Evolutionary conservation across 2,888 invertebrate genomes (phyloP).

Genomic region (Andrena chrysosceles): DNA sequence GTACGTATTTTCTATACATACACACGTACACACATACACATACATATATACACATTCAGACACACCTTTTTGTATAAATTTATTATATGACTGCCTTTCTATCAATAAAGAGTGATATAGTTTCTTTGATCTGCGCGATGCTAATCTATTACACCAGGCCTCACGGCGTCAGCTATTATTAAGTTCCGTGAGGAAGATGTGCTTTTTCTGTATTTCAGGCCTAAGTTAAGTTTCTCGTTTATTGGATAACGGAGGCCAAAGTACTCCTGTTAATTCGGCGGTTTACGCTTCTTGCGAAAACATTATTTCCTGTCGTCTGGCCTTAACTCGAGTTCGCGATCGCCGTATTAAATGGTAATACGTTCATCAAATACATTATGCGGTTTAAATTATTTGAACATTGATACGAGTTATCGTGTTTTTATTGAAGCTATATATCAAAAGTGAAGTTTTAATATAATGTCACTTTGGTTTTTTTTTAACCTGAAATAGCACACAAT

Average conservation of each 20-base stretch:
- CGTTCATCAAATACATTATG: background rate
- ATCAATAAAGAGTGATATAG: constrained; percentile 66
- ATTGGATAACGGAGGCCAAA: background rate
- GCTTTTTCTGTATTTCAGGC: constrained; percentile 7
- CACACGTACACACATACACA: background rate
- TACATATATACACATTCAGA: constrained; percentile 9
- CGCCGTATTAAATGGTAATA: constrained; percentile 1
- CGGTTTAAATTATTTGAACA: constrained; percentile 8
- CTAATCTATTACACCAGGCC: constrained; percentile 18
- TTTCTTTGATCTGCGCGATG: constrained; percentile 29
- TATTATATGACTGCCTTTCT: constrained; percentile 64
- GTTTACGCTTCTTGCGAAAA: background rate
- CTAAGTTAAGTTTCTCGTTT: constrained; percentile 11
- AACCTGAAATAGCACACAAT: background rate
- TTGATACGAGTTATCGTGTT: background rate
- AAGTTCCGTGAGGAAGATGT: background rate
- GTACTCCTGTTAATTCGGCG: background rate
- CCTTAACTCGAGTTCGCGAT: background rate
- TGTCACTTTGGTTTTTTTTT: background rate
- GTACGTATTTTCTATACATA: constrained; percentile 49
- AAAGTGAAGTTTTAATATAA: background rate
- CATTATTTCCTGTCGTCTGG: background rate
- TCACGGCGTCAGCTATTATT: background rate
- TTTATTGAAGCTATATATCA: background rate
- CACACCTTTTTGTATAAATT: constrained; percentile 67